Base-by-base conservation (phyloP, 2,797 vertebrate species). In the Melopsittacus undulatus region DNA sequence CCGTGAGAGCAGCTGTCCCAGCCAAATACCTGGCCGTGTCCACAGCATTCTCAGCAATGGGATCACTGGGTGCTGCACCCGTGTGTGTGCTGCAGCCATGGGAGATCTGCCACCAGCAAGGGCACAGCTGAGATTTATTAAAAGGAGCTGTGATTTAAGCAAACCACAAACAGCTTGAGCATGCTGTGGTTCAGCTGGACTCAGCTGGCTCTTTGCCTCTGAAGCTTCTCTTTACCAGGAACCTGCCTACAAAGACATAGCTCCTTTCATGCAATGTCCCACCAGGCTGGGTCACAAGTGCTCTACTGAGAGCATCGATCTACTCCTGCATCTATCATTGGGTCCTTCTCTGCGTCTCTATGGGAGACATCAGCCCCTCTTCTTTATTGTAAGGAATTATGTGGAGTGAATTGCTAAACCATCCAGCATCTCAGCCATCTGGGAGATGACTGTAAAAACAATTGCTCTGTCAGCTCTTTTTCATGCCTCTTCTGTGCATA, bases 11-110 rank as follows among this genome's bases (percentile, higher is more conserved):
- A 90, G 74, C 72, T 87, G 70, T 30, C n/a, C 63, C 59, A 56
- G 76, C 11, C 52, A 10, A 43, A 73, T 59, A 10, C 3, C 46
- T 12, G 70, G 23, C 32, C 0, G 0, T 0, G 2, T 38, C 51
- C 34, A 13, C 74, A 70, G 62, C 69, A 48, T 23, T 27, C 57
- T 21, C 29, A 80, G 84, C 42, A 6, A 34, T 68, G 57, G n/a
- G 17, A 38, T 43, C 1, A 1, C 49, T 43, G 64, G 34, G 69
- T 64, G 68, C 63, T 70, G 30, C 4, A 3, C 43, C 51, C 76
- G n/a, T 22, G 61, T 4, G 1, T 42, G 40, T 9, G 43, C 80
- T 86, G 86, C 57, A 56, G 46, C 67, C 81, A 54, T 0, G 0
- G 38, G 69, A 68, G 24, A n/a, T 36, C 73, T 81, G 42, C 63